Evolutionary conservation across 2,888 invertebrate genomes (phyloP).

Genomic region (Drosophila borborema): DNA sequence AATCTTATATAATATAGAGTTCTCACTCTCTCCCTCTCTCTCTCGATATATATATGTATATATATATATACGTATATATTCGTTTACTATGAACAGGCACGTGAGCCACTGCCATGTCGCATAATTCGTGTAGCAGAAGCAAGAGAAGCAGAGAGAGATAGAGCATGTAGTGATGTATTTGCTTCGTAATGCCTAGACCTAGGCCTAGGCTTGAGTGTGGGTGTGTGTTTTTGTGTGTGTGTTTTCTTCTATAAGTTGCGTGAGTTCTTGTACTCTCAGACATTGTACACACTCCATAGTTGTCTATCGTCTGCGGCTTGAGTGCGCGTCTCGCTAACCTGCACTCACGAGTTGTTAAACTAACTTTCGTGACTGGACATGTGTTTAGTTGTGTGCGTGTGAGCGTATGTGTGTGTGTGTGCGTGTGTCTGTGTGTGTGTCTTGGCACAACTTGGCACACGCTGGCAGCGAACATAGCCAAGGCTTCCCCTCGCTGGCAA

Average conservation of each 20-base stretch:
- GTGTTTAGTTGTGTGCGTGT: conserved; percentile 27
- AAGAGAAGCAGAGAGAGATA: neutral
- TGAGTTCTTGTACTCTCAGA: conserved; percentile 71
- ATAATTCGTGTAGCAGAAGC: conserved; percentile 22
- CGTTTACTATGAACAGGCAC: conserved; percentile 31
- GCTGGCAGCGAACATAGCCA: conserved; percentile 13
- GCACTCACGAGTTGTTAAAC: conserved; percentile 66
- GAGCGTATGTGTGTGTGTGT: conserved; percentile 26
- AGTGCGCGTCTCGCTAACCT: conserved; percentile 68
- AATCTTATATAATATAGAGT: neutral
- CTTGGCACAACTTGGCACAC: conserved; percentile 65
- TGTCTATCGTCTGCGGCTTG: conserved; percentile 55
- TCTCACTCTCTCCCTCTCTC: neutral
- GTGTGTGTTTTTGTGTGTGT: conserved; percentile 20
- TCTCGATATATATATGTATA: neutral
- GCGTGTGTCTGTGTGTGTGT: conserved; percentile 31
- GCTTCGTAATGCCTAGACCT: conserved; percentile 13
- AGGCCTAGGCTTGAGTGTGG: conserved; percentile 35
- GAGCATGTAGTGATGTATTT: neutral
- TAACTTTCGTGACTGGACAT: conserved; percentile 79
- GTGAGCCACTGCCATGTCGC: conserved; percentile 38
- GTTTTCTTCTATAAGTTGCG: conserved; percentile 60
- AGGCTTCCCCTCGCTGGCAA: conserved; percentile 14
- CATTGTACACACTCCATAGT: conserved; percentile 54
- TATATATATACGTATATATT: conserved; percentile 25